Evolutionary conservation across 2,113 vertebrate species (phyloP), one percentile per base, ranked within the genome.

Genomic region (Brienomyrus longianalis): DNA sequence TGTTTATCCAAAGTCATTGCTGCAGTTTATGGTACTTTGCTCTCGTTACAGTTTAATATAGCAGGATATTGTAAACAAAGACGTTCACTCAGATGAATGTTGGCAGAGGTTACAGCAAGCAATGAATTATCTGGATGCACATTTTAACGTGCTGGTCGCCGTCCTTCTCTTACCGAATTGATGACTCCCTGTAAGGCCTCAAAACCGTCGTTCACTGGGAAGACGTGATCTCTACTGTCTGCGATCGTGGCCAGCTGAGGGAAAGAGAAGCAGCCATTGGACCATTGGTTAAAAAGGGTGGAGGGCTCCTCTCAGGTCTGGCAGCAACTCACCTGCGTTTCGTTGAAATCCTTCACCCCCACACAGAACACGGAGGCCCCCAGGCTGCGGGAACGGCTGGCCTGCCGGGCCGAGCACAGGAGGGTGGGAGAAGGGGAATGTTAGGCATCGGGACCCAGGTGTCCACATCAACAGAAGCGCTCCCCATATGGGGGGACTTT

Each of bases 271-370:
- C 6, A 48, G 52, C 59, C 4, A 6, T 89, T 13, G 27, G n/a
- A 11, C n/a, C 6, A 27, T 50, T 59, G 19, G 54, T 21, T 56
- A 56, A 21, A 43, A 23, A 6, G 54, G 51, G 17, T 17, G 48
- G 10, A 86, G 11, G 83, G 11, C 9, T 85, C 39, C 4, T 35
- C n/a, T 52, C 48, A 54, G 10, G 23, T 27, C 77, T 27, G 47
- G 1, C 45, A 21, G 21, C 43, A 17, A 6, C 86, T 93, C 94
- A 99, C 98, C 97, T 99, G 98, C 1, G 98, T 99, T 95, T 99
- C 98, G 83, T 99, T 99, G 94, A 99, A 99, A 94, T 99, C 98
- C 88, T 99, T 99, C 48, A 99, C 98, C 1, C 98, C 98, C 0
- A 99, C 98, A 51, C 98, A 99, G 89, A 99, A 99, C 0, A 99